Base-by-base conservation (phyloP, 2,888 invertebrate species). In the Phortica magna region DNA sequence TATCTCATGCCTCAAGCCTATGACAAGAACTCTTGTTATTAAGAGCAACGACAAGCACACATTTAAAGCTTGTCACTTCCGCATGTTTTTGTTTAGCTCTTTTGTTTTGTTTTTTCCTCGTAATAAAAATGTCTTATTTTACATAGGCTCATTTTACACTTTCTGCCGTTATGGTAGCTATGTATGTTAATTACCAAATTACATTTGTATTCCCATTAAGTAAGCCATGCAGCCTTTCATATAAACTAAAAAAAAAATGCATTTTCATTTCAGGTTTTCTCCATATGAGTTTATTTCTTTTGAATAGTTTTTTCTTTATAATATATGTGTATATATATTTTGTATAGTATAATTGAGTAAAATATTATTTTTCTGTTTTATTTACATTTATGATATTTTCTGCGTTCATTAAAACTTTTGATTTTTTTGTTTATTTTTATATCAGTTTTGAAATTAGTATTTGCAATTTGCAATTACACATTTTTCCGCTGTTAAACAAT, bases 241-340 rank as follows among this genome's bases (percentile, higher is more conserved):
- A 4, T 31, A 31, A 31, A 31, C 31, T 31, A 31, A 31, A 31
- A 31, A 19, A 64, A 73, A 31, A 75, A 73, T 67, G 74, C 67
- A 57, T 73, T 75, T 75, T 64, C 80, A 41, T 39, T 41, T 9
- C n/a, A 31, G 65, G 39, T 41, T 31, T 39, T 67, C 31, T 14
- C 12, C 67, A 41, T 67, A 67, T 39, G 31, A 67, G 39, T 39
- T 67, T n/a, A 39, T 22, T 41, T 31, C 61, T 67, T 67, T 31
- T 39, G 9, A 42, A 19, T 68, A 68, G 12, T 22, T 70, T 70
- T 70, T n/a, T 19, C 48, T 71, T 19, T 71, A 55, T 71, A 22
- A 9, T 71, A 71, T 71, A 68, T 43, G 19, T 68, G 6, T 71
- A 71, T 71, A 68, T 43, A 42, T 68, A 71, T 55, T 61, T 61